Evolutionary conservation across 1,140 invertebrate species (phyloP).

Genomic region (Temnothorax longispinosus): DNA sequence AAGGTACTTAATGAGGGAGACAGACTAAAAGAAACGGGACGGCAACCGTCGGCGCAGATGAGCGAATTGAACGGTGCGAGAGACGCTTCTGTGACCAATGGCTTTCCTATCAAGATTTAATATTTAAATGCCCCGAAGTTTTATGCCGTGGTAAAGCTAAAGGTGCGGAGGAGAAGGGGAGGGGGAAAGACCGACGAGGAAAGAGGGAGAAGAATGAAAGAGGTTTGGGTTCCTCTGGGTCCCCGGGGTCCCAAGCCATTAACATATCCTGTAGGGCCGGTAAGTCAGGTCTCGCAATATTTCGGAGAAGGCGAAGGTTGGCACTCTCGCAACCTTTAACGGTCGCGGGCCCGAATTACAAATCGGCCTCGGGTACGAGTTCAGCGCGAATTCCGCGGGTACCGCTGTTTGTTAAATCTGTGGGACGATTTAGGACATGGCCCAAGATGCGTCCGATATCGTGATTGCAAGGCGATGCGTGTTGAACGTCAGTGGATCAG

Average conservation of each 20-base stretch:
- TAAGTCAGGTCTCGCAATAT: slow-evolving; percentile 79
- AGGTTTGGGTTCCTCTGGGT: slow-evolving; percentile 62
- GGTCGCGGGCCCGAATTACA: slow-evolving; percentile 77
- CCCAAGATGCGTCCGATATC: background rate
- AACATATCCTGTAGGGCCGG: slow-evolving; percentile 82
- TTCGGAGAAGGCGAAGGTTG: slow-evolving; percentile 65
- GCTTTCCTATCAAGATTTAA: slow-evolving; percentile 76
- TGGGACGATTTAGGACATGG: background rate
- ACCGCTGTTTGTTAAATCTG: background rate
- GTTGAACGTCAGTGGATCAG: background rate
- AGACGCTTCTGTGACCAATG: slow-evolving; percentile 43
- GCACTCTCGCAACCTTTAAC: slow-evolving; percentile 77
- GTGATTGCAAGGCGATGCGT: background rate
- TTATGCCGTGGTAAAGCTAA: slow-evolving; percentile 27
- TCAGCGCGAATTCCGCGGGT: slow-evolving; percentile 19
- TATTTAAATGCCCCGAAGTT: slow-evolving; percentile 75
- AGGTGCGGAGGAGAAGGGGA: background rate
- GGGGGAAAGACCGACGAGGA: slow-evolving; percentile 37
- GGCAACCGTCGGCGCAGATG: slow-evolving; percentile 21
- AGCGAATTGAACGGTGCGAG: slow-evolving; percentile 7
- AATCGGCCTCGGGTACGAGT: slow-evolving; percentile 72
- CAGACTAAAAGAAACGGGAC: background rate
- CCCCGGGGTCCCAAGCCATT: slow-evolving; percentile 68
- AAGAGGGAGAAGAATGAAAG: slow-evolving; percentile 52
- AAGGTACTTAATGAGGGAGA: background rate